These are phyloP conservation scores for Trachymyrmex cornetzi DNA, from an alignment of 1,140 invertebrate species.

Conservation along the genomic window DNA sequence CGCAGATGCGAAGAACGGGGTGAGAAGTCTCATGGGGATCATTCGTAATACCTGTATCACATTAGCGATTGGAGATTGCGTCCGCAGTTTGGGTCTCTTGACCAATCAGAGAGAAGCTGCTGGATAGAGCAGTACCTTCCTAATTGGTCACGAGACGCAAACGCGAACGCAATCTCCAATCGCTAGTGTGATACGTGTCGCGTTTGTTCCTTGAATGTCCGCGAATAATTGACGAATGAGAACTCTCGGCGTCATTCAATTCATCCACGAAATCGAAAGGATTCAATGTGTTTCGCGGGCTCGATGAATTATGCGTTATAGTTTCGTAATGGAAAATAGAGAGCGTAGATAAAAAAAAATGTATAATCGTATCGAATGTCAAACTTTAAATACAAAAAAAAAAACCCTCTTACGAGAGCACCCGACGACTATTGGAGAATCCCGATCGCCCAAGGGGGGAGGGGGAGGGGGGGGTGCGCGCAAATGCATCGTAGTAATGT, in stretches of 20 bases:
- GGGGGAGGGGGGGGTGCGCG: too few relatives aligned
- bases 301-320: not conserved
- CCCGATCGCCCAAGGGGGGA: constrained; percentile 25
- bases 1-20: not conserved
- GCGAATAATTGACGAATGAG: not conserved
- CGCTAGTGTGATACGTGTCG: not conserved
- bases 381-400: constrained; percentile 36
- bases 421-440: not conserved
- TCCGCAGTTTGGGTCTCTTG: too few relatives aligned
- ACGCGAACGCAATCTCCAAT: too few relatives aligned
- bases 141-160: too few relatives aligned
- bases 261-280: not conserved
- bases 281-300: not conserved
- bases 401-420: not conserved
- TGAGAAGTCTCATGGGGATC: constrained; percentile 15
- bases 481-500: constrained; percentile 60
- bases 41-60: not conserved
- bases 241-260: not conserved
- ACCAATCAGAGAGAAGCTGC: too few relatives aligned
- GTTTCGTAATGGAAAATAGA: not conserved
- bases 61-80: too few relatives aligned
- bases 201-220: not conserved
- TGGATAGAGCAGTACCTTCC: too few relatives aligned
- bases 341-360: not conserved
- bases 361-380: constrained; percentile 43